Evolutionary conservation across 2,113 vertebrate species (phyloP).

Genomic region (Opisthocomus hoazin): DNA sequence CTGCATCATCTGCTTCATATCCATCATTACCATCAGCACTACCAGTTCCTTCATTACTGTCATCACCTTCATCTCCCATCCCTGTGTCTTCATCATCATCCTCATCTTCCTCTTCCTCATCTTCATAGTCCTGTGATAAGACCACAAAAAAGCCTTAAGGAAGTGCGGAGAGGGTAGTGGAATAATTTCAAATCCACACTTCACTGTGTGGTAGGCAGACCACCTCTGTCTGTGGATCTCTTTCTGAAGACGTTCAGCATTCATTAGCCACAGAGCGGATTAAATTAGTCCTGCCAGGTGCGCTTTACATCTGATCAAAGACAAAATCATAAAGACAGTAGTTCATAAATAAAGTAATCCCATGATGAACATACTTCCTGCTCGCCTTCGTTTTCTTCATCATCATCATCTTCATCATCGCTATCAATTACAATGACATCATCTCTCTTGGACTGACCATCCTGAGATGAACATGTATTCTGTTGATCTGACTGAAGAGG

Average conservation of each 20-base stretch:
- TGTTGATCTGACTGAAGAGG: slow-evolving; percentile 76
- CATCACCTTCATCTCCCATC: slow-evolving; percentile 91
- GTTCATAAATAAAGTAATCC: background rate
- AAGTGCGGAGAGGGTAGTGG: background rate
- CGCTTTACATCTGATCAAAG: background rate
- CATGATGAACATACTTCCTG: slow-evolving; percentile 70
- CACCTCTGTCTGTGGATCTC: background rate
- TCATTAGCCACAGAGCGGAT: background rate
- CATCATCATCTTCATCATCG: slow-evolving; percentile 89
- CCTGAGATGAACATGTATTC: slow-evolving; percentile 74
- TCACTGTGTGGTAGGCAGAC: background rate
- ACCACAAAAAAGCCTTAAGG: background rate
- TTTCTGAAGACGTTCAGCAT: background rate
- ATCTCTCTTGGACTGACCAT: slow-evolving; percentile 77
- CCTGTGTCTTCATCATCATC: slow-evolving; percentile 92
- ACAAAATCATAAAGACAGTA: background rate
- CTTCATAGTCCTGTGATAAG: slow-evolving; percentile 81
- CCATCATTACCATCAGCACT: slow-evolving; percentile 88
- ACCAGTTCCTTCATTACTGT: slow-evolving; percentile 89
- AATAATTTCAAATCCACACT: background rate
- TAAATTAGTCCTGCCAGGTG: background rate
- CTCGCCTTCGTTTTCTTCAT: slow-evolving; percentile 88
- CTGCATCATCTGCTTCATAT: slow-evolving; percentile 89
- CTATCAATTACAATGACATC: slow-evolving; percentile 93
- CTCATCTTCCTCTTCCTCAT: slow-evolving; percentile 86